Evolutionary conservation across 2,113 vertebrate species (phyloP), one percentile per base, ranked within the genome.

Genomic region (Oreocharis arfaki): DNA sequence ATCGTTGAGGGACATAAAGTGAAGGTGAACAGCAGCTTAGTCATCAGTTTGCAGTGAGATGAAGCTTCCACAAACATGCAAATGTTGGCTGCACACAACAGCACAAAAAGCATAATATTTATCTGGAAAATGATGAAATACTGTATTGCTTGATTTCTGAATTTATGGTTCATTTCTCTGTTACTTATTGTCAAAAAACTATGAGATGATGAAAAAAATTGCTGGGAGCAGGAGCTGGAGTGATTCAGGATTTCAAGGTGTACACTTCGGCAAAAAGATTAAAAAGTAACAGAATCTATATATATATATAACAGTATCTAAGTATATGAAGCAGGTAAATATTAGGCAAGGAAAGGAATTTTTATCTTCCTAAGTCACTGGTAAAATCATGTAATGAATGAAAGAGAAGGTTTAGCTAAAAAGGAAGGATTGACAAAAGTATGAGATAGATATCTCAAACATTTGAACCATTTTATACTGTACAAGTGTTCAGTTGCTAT

Each of bases 1-100:
- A n/a, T 17, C 2, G 0, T 35, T 30, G 10, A 61, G 2, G 15
- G 33, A 77, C 2, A n/a, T 3, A 55, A 68, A 90, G 5, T 42
- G 15, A 69, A 77, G 16, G 6, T 35, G n/a, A 92, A 42, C 5
- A 76, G 11, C 9, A 80, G 14, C 11, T 87, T 64, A 71, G 42
- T 47, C 12, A 84, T 46, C 55, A 35, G 2, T 50, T 78, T 87
- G 17, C 13, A 78, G n/a, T 35, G 19, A 87, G 27, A n/a, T 39
- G 11, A 73, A 64, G 3, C 12, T 78, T 81, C 30, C 11, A 11
- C 27, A 47, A 27, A 64, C 46, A 81, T 19, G 6, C 2, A 74
- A 69, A 80, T 23, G 1, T 18, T 68, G 11, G 6, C 32, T 90
- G 11, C 28, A 63, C 4, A 39, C 4, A 17, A 39, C 4, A 17